Percentiles rank a stretch among this genome's conserved stretches.
These are phyloP conservation scores for Abramis brama DNA, from an alignment of 2,113 vertebrate genomes.

Conservation along the genomic window DNA sequence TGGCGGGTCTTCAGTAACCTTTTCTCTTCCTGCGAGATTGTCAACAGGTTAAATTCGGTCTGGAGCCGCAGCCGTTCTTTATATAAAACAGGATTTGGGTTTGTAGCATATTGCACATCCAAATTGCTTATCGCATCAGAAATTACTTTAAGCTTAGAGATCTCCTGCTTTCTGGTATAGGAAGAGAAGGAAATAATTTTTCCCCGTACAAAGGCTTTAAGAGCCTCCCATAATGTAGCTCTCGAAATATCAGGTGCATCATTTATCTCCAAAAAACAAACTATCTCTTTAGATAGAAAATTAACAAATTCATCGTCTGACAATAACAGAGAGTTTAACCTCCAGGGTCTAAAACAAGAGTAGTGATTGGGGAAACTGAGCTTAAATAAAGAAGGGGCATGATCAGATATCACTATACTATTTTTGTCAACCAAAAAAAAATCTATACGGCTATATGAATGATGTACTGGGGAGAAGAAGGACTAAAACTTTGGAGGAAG, in stretches of 20 bases:
- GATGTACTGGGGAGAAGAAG: too few species aligned
- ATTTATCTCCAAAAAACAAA: background rate
- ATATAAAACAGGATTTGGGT: background rate
- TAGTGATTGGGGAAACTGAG: too few species aligned
- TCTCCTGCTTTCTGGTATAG: background rate
- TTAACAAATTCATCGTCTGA: background rate
- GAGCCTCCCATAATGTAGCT: background rate
- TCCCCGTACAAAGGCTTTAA: background rate
- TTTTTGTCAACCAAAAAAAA: too few species aligned
- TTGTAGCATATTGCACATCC: background rate
- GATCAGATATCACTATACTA: too few species aligned
- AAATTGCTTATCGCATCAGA: background rate
- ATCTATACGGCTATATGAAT: too few species aligned
- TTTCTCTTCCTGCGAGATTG: background rate
- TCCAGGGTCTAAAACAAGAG: too few species aligned
- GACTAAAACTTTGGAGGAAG: too few species aligned
- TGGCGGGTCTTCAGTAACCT: background rate
- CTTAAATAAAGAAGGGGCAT: too few species aligned
- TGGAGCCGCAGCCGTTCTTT: too few species aligned
- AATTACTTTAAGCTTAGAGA: background rate
- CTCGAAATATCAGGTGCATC: background rate
- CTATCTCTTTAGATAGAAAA: background rate
- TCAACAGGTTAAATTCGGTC: background rate
- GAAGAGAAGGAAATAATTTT: background rate
- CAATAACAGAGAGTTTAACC: background rate